phyloP scores from a whole-genome alignment of 2,797 vertebrate species.

The Phylloscopus collybita region DNA sequence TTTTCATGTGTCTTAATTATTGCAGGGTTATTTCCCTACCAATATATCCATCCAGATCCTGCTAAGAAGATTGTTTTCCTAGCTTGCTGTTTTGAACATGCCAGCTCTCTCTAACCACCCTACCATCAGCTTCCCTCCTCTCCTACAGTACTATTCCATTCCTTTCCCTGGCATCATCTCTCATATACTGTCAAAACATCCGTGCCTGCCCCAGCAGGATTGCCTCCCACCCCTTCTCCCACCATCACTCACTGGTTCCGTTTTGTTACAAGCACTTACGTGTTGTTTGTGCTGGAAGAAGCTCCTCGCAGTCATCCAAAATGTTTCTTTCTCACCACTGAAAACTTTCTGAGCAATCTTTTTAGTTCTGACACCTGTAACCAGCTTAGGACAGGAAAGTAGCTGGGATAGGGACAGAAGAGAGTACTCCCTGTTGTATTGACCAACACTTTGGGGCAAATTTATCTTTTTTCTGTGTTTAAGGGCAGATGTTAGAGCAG shows the following conservation, averaged over 20 bases:
- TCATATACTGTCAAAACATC: slow-evolving; percentile 43
- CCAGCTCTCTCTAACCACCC: not conserved
- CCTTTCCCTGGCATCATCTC: not conserved
- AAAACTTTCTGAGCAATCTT: not conserved
- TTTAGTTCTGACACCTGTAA: not conserved
- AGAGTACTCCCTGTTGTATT: not conserved
- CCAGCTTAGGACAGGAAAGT: not conserved
- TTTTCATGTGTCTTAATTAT: not conserved
- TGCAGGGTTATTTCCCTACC: not conserved
- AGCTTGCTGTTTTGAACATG: not conserved
- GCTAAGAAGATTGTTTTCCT: not conserved
- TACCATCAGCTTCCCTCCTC: not conserved
- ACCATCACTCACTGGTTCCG: not conserved
- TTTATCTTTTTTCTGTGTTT: not conserved
- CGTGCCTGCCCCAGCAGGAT: slow-evolving; percentile 18
- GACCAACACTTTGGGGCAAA: not conserved
- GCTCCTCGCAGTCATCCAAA: not conserved
- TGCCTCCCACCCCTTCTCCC: slow-evolving; percentile 20
- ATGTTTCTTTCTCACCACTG: not conserved
- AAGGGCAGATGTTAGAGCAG: not conserved
- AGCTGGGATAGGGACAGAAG: not conserved
- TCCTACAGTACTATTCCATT: not conserved
- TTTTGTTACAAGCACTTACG: not conserved
- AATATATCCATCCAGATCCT: not conserved
- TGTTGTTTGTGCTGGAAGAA: slow-evolving; percentile 6